Base-by-base conservation (phyloP, 2,888 invertebrate species). In the Petrolisthes manimaculis region DNA sequence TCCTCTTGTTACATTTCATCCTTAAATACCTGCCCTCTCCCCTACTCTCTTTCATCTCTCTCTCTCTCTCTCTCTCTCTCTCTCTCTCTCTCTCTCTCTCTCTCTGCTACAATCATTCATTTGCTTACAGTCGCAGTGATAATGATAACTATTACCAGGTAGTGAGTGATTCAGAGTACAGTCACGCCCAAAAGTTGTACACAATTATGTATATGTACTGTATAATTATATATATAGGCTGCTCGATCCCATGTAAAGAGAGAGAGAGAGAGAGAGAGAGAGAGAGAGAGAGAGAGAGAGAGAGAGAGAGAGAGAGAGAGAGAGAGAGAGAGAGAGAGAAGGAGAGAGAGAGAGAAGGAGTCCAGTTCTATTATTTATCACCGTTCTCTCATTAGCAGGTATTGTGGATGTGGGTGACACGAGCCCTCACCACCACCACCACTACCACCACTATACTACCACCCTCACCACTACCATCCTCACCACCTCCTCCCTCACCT, bases 361-460 rank as follows among this genome's bases (percentile, higher is more conserved):
- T n/a, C 53, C 75, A 53, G 9, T 21, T 18, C 53, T 86, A 86
- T 86, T 86, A 86, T 86, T 83, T 86, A 86, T 86, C 86, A 86
- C 86, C 86, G 37, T 86, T 77, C 77, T 67, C 86, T 86, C 86
- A 86, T 86, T 86, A 86, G 82, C 83, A 77, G 51, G 77, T 54
- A 86, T 86, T 86, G 86, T 86, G 80, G 80, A 61, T 71, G n/a
- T 8, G 61, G 56, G 61, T 3, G 37, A 37, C 56, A 79, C 79
- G 55, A 18, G 55, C 77, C 24, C 77, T 56, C 53, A 5, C 51
- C 74, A n/a, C 74, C 74, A n/a, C 53, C 78, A 14, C 78, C 78
- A 54, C 54, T 21, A 18, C 18, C 24, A 37, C 82, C 37, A 9
- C 67, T n/a, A n/a, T 61, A 61, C 61, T 53, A 54, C n/a, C 54